These are phyloP conservation scores for Pristionchus exspectatus DNA, from an alignment of 2,888 invertebrate species.

Conservation along the genomic window DNA sequence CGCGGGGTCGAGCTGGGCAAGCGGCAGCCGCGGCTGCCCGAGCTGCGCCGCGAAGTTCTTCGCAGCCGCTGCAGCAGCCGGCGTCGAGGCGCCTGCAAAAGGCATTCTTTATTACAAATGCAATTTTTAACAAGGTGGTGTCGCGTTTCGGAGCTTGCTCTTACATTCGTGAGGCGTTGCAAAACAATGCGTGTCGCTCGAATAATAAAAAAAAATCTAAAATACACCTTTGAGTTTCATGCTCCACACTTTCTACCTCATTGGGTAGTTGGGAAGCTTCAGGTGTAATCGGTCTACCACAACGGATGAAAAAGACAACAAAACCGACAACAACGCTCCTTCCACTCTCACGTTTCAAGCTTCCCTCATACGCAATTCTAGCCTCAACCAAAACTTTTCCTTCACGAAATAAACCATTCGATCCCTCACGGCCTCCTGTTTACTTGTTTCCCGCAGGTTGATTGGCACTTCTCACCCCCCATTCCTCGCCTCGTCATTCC, in stretches of 20 bases:
- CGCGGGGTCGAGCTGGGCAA: slow-evolving; percentile 30
- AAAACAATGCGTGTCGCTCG: not conserved
- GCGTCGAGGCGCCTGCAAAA: slow-evolving; percentile 45
- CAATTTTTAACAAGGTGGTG: not conserved
- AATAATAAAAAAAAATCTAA: not conserved
- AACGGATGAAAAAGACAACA: not conserved
- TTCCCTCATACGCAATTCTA: not conserved
- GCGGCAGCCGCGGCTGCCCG: not conserved
- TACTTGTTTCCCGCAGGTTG: not conserved
- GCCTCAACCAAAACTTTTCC: not conserved
- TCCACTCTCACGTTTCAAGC: not conserved
- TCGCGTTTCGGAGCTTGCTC: not conserved
- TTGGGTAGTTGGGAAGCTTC: not conserved
- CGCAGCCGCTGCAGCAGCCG: not conserved
- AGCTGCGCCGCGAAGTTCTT: not conserved
- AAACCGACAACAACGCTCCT: not conserved
- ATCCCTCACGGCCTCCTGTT: not conserved
- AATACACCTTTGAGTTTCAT: not conserved
- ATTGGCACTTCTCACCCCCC: not conserved
- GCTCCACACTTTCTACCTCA: not conserved
- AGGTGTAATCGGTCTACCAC: not conserved
- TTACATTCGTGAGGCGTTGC: not conserved
- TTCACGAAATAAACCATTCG: not conserved
- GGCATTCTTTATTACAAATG: not conserved
- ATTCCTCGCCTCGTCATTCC: not conserved